phyloP scores from a whole-genome alignment of 92 coral and sea anemone species.

The Plumapathes pennacea region DNA sequence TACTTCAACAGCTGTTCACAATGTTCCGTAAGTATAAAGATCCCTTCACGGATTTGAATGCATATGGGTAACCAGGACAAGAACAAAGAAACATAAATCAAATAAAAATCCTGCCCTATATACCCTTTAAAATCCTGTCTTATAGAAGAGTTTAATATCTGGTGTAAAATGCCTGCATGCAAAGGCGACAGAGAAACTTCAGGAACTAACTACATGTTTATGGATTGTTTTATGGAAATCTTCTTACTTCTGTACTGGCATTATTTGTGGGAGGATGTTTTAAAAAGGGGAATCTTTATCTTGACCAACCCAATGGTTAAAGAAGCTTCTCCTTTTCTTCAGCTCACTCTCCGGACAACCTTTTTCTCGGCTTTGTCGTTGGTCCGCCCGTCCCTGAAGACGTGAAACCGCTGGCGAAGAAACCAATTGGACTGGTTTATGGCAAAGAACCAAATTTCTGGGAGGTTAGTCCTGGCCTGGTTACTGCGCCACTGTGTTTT shows the following conservation, averaged over 20 bases:
- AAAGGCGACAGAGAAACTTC: too few relatives aligned
- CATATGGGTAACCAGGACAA: background rate
- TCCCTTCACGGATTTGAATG: too few relatives aligned
- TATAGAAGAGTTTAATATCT: too few relatives aligned
- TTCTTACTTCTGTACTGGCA: too few relatives aligned
- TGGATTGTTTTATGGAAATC: too few relatives aligned
- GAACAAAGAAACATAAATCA: background rate
- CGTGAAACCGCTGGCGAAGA: conserved; percentile 18
- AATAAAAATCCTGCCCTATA: background rate
- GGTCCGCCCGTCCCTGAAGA: conserved; percentile 42
- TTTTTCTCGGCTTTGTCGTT: conserved; percentile 91
- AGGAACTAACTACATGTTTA: too few relatives aligned
- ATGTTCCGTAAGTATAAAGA: conserved; percentile 99
- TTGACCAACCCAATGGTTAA: too few relatives aligned
- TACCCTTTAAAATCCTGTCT: too few relatives aligned
- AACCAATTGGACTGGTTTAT: conserved; percentile 77
- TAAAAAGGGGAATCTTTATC: too few relatives aligned
- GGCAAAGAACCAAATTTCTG: conserved; percentile 71
- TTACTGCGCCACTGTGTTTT: background rate
- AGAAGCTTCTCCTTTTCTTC: too few relatives aligned
- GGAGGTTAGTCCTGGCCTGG: conserved; percentile 31
- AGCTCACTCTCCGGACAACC: conserved; percentile 99
- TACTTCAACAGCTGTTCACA: conserved; percentile 79
- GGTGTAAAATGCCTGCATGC: too few relatives aligned
- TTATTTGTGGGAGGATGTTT: too few relatives aligned